Percentiles rank a stretch among this genome's conserved stretches.
Conservation (phyloP, 2,797 vertebrate species). For the Poeciliopsis paucimaculata region DNA sequence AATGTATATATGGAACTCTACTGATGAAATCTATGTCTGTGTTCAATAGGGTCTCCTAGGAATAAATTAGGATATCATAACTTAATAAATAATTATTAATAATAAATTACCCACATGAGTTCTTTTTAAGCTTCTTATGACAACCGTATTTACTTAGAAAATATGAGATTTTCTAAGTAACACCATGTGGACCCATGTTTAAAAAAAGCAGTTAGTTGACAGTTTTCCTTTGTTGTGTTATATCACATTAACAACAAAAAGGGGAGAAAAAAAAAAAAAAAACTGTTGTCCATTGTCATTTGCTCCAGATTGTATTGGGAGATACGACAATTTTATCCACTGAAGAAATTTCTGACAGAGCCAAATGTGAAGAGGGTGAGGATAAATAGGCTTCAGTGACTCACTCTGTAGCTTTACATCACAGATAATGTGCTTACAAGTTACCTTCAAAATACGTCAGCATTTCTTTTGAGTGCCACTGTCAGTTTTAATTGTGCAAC, state of each 20-base stretch:
- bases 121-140: not conserved
- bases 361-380: not conserved
- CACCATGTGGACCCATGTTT: not conserved
- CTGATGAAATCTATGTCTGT: not conserved
- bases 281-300: not conserved
- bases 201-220: not conserved
- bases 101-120: not conserved
- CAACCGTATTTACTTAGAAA: not conserved
- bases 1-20: not conserved
- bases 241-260: not conserved
- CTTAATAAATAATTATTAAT: not conserved
- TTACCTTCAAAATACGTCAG: not conserved
- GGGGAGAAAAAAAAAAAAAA: not conserved
- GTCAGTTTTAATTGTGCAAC: not conserved
- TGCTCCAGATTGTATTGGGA: not conserved
- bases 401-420: not conserved
- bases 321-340: not conserved
- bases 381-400: not conserved
- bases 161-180: not conserved
- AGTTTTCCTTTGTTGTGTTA: not conserved
- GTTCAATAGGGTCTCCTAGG: not conserved
- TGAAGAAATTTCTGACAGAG: not conserved
- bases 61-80: not conserved
- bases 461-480: not conserved
- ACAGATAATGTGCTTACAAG: not conserved